These are phyloP conservation scores for Megaleporinus macrocephalus DNA, from an alignment of 2,113 vertebrate genomes.

Conservation along the genomic window DNA sequence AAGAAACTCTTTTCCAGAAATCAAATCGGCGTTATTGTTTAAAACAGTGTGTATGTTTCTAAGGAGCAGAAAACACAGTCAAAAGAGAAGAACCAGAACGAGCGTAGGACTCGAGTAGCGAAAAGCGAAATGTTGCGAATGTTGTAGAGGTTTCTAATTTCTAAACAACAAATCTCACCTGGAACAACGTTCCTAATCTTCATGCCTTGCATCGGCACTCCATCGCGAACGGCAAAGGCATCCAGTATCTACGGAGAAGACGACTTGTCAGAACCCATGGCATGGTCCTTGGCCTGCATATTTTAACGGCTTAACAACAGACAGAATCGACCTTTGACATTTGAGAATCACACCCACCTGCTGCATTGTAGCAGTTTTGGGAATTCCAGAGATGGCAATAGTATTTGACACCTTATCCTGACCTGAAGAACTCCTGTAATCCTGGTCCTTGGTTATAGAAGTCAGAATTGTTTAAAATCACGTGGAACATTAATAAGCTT, in stretches of 20 bases:
- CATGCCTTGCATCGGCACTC: constrained; percentile 79
- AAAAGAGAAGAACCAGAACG: constrained; percentile 33
- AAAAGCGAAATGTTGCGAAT: constrained; percentile 54
- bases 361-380: constrained; percentile 92
- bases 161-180: constrained; percentile 70
- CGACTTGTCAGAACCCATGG: neutral
- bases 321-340: neutral
- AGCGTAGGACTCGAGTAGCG: constrained; percentile 48
- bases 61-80: constrained; percentile 27
- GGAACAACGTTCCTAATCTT: constrained; percentile 80
- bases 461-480: constrained; percentile 48
- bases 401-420: constrained; percentile 89
- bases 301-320: neutral
- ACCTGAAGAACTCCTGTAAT: constrained; percentile 88
- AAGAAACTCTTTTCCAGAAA: constrained; percentile 35
- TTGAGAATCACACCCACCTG: constrained; percentile 78
- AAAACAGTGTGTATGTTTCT: constrained; percentile 9
- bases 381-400: constrained; percentile 89
- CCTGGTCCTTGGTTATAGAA: constrained; percentile 85
- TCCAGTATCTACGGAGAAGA: constrained; percentile 73
- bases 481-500: neutral
- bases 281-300: neutral
- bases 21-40: neutral
- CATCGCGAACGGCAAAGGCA: constrained; percentile 76
- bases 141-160: neutral